phyloP scores from a whole-genome alignment of 64 coral and sea anemone species.

The Pocillopora verrucosa region DNA sequence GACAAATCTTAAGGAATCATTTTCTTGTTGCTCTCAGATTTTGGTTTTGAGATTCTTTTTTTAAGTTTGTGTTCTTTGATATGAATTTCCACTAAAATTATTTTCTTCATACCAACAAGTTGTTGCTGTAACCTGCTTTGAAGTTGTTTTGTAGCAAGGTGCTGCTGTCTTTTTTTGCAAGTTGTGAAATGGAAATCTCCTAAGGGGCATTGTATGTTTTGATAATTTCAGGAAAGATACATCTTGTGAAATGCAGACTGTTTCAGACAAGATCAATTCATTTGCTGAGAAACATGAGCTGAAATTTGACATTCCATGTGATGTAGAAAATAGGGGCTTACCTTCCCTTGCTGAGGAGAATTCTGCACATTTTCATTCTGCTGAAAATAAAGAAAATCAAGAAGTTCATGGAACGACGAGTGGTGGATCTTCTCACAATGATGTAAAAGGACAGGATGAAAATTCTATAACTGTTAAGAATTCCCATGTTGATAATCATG shows the following conservation, averaged over 20 bases:
- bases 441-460: background rate
- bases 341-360: background rate
- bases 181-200: background rate
- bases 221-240: background rate
- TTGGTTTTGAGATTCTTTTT: no score
- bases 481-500: slow-evolving; percentile 22
- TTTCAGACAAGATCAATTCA: background rate
- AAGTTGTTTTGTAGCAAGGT: no score
- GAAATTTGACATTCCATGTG: background rate
- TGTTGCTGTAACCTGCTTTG: no score
- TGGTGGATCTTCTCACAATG: background rate
- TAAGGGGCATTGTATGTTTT: background rate
- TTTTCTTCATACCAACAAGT: no score
- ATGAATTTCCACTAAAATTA: no score
- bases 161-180: background rate
- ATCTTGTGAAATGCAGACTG: background rate
- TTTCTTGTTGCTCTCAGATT: no score
- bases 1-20: no score
- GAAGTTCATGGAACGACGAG: background rate
- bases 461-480: background rate
- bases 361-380: background rate
- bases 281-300: background rate
- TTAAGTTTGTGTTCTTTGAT: no score
- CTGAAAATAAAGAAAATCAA: background rate
- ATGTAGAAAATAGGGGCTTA: background rate